Base-by-base conservation (phyloP, 1,140 invertebrate genomes). In the Solen grandis region DNA sequence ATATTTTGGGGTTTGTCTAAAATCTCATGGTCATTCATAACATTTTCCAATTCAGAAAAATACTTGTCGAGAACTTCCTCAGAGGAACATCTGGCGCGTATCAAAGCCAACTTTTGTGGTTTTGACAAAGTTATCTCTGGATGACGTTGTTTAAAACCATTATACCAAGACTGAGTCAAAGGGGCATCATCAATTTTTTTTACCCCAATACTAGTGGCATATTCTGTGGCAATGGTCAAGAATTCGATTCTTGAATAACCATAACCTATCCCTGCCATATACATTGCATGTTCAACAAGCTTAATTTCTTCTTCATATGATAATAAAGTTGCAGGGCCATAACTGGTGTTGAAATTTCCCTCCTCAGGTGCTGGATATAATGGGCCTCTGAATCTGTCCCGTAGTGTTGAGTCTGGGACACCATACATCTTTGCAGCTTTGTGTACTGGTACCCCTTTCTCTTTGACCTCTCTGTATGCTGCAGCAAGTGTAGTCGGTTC, bases 71-170 rank as follows among this genome's bases (percentile, higher is more conserved):
- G 33, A 0, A 69, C 52, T 19, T 16, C 16, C 29, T n/a, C 0
- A 4, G 5, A 59, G 16, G 55, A 10, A 59, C 16, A 59, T 86
- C 76, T 93, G 83, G 73, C 90, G 86, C 90, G 84, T 86, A 88
- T 82, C 88, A 93, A 88, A 87, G 86, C 94, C 89, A 93, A 94
- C 94, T 95, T 95, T 93, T 94, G 95, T 95, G 95, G 95, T 96
- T 96, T 95, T 95, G 95, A 94, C 95, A 96, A 93, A 95, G 95
- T 95, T 95, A 96, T 95, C 96, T 96, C 96, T 96, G 95, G 60
- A 27, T 36, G 27, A 1, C 70, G n/a, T 3, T 35, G 5, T 31
- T 65, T 76, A 46, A 65, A 76, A 1, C 73, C 60, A 50, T 25
- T 54, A 69, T 52, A 78, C 65, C 50, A 78, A 50, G 16, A n/a